These are phyloP conservation scores for Hyla sarda DNA, from an alignment of 2,113 vertebrate genomes.

Conservation along the genomic window DNA sequence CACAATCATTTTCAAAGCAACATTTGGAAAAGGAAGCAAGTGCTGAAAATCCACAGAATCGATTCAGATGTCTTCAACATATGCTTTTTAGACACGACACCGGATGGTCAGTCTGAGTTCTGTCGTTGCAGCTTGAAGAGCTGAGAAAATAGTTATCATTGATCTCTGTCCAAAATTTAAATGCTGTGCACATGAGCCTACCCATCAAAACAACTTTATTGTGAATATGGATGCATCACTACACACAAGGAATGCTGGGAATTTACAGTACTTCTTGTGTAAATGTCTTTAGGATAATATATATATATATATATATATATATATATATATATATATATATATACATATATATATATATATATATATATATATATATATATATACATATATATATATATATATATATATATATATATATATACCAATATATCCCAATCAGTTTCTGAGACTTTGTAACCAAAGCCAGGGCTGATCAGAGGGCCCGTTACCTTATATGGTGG, in stretches of 20 bases:
- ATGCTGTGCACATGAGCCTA: background rate
- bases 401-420: too few relatives aligned
- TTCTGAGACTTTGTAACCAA: too few relatives aligned
- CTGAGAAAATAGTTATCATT: background rate
- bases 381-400: too few relatives aligned
- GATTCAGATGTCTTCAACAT: background rate
- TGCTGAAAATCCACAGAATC: background rate
- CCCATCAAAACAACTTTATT: conserved; percentile 10
- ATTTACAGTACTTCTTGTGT: background rate
- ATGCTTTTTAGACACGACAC: background rate
- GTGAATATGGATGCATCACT: background rate
- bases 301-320: too few relatives aligned
- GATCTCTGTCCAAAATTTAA: background rate
- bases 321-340: too few relatives aligned
- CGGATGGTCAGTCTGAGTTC: background rate
- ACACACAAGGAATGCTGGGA: background rate
- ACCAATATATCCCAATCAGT: too few relatives aligned
- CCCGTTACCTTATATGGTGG: too few relatives aligned
- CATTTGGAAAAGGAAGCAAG: background rate
- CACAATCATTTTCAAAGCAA: background rate
- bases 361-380: too few relatives aligned
- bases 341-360: too few relatives aligned
- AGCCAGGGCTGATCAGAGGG: too few relatives aligned
- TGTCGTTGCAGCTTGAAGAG: too few relatives aligned
- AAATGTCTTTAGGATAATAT: background rate